Conservation (phyloP, 2,797 vertebrate species). For the Dicrostonyx torquatus region DNA sequence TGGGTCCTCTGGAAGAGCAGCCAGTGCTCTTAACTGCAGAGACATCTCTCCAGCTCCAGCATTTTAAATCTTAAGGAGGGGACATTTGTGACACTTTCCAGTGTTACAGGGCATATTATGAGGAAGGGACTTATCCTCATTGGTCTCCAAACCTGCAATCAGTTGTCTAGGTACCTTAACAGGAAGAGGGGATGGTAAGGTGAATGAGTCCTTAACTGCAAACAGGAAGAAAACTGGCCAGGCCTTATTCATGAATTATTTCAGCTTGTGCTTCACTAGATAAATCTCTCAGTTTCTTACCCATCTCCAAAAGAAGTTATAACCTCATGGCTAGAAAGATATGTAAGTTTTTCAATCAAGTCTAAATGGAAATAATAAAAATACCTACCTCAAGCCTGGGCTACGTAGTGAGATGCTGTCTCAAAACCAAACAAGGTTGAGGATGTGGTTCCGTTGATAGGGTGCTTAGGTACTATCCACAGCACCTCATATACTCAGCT, state of each 20-base stretch:
- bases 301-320: not conserved
- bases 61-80: not conserved
- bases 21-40: not conserved
- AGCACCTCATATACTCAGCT: too few relatives aligned
- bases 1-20: not conserved
- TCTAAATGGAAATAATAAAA: not conserved
- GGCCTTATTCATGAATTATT: not conserved
- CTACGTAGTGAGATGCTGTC: not conserved
- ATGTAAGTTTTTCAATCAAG: not conserved
- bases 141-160: not conserved
- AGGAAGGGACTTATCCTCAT: not conserved
- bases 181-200: not conserved
- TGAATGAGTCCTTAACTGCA: not conserved
- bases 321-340: not conserved
- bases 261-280: not conserved
- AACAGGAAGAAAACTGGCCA: not conserved
- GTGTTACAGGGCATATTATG: not conserved
- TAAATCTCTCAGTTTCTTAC: not conserved
- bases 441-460: not conserved
- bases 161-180: not conserved
- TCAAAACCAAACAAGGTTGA: not conserved
- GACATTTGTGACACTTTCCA: not conserved
- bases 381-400: not conserved
- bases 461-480: not conserved
- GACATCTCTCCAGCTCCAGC: not conserved